These are phyloP conservation scores for Iselma pallidipennis DNA, from an alignment of 2,888 invertebrate species.

Conservation along the genomic window DNA sequence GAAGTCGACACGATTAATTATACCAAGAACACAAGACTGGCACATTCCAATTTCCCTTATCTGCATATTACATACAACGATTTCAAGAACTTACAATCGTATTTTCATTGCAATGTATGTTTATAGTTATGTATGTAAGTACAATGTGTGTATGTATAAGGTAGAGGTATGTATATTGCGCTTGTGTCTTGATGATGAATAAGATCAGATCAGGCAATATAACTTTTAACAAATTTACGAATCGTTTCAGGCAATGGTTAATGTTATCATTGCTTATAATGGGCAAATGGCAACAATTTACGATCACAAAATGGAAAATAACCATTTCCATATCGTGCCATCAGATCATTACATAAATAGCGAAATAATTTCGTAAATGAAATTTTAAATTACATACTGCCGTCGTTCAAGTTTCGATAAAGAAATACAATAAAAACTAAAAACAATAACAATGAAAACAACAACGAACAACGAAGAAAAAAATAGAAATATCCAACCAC, in stretches of 20 bases:
- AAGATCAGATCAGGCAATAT: constrained; percentile 1
- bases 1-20: constrained; percentile 19
- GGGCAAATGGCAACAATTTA: constrained; percentile 1
- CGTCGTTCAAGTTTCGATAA: constrained; percentile 25
- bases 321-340: constrained; percentile 41
- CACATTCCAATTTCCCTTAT: constrained; percentile 11
- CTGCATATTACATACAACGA: not conserved
- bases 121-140: not conserved
- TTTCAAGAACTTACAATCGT: not conserved
- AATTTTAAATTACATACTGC: constrained; percentile 52
- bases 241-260: not conserved
- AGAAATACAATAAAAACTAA: constrained; percentile 20
- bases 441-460: constrained; percentile 33
- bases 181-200: not conserved
- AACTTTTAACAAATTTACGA: constrained; percentile 2
- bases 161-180: not conserved
- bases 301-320: constrained; percentile 13
- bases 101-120: not conserved
- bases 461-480: constrained; percentile 35
- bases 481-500: not conserved
- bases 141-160: not conserved
- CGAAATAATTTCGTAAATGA: constrained; percentile 52
- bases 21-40: not conserved
- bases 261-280: constrained; percentile 2
- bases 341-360: constrained; percentile 48